These are phyloP conservation scores for Melanophora roralis DNA, from an alignment of 2,888 invertebrate genomes.

Conservation along the genomic window DNA sequence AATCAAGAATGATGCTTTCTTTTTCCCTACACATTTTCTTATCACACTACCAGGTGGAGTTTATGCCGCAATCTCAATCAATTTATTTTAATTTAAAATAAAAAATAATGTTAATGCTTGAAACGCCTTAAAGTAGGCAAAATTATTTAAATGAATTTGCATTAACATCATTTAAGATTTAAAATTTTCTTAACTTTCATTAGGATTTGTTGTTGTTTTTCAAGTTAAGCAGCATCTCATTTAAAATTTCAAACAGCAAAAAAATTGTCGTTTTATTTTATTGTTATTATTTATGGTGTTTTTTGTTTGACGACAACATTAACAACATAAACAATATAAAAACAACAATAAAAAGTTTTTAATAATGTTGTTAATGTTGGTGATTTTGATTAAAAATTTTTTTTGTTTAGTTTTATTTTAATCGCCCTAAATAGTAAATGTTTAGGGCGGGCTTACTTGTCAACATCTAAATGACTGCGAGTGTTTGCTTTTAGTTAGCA, in stretches of 20 bases:
- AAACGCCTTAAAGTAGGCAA: conserved; percentile 10
- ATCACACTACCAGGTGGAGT: too few relatives aligned
- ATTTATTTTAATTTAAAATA: neutral
- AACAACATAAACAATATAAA: neutral
- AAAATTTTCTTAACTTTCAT: neutral
- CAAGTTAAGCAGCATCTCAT: neutral
- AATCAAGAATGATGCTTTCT: too few relatives aligned
- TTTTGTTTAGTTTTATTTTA: neutral
- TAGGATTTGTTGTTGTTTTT: neutral
- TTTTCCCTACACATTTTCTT: too few relatives aligned
- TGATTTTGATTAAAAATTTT: conserved; percentile 18
- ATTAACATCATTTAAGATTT: conserved; percentile 3
- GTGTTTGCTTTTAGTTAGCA: neutral
- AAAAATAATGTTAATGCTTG: neutral
- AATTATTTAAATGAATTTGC: conserved; percentile 20
- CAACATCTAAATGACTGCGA: neutral
- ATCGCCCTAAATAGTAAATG: neutral
- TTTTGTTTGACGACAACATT: neutral
- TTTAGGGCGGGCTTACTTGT: neutral
- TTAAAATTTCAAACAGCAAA: conserved; percentile 7
- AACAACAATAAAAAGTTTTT: neutral
- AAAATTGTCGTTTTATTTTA: neutral
- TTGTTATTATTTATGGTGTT: neutral
- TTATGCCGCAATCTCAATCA: neutral
- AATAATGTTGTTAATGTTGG: neutral